These are phyloP conservation scores for Sebastes goodei DNA, from an alignment of 2,797 vertebrate genomes.

Conservation along the genomic window DNA sequence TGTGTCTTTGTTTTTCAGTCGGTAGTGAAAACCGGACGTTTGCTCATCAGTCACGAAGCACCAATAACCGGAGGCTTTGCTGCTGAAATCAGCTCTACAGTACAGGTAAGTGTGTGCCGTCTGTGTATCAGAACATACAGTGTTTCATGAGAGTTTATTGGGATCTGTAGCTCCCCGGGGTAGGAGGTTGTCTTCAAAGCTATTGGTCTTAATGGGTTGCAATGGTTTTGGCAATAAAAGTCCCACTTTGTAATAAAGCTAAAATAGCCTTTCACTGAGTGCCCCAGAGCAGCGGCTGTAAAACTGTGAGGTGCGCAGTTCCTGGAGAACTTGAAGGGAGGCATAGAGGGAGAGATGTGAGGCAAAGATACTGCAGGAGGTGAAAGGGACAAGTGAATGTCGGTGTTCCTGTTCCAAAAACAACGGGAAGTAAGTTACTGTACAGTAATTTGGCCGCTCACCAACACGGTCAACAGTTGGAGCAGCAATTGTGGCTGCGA, in stretches of 20 bases:
- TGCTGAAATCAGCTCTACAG: slow-evolving; percentile 93
- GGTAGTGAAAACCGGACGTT: slow-evolving; percentile 92
- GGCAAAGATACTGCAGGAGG: background rate
- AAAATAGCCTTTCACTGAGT: slow-evolving; percentile 29
- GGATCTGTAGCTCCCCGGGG: slow-evolving; percentile 9
- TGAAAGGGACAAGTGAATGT: background rate
- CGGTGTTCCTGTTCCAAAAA: too few species aligned
- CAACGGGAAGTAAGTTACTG: too few species aligned
- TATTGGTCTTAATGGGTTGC: slow-evolving; percentile 18
- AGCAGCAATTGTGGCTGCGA: background rate
- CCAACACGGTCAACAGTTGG: background rate
- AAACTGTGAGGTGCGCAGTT: background rate
- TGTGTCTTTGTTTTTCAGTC: slow-evolving; percentile 84
- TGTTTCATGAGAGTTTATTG: slow-evolving; percentile 34
- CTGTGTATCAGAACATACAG: background rate
- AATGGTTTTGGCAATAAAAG: slow-evolving; percentile 44
- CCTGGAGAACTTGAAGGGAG: background rate
- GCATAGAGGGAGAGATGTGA: background rate
- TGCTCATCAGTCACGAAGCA: slow-evolving; percentile 97
- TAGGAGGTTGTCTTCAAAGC: slow-evolving; percentile 26
- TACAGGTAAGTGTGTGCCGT: slow-evolving; percentile 87
- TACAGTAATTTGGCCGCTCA: background rate
- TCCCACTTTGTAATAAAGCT: slow-evolving; percentile 51
- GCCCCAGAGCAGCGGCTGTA: slow-evolving; percentile 19
- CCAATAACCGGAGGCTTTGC: slow-evolving; percentile 97